A percentile compares a stretch with the other conserved stretches of the same genome.
phyloP scores from a whole-genome alignment of 2,113 vertebrate genomes.

The Centropus bengalensis region DNA sequence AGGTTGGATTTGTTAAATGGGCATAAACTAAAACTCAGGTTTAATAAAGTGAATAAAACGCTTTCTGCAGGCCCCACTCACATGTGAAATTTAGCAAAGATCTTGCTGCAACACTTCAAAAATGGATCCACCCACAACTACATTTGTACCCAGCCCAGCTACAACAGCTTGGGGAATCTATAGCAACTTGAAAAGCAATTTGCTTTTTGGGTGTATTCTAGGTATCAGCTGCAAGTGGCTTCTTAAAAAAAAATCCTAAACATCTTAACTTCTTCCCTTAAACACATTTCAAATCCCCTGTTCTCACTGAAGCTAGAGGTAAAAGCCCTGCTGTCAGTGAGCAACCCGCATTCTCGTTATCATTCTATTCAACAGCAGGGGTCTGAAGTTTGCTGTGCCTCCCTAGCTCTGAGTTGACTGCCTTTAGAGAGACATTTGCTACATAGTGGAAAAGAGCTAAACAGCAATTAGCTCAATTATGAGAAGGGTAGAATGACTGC shows the following conservation, averaged over 20 bases:
- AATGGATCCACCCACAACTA: constrained; percentile 52
- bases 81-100: constrained; percentile 43
- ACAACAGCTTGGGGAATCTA: constrained; percentile 31
- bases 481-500: background rate
- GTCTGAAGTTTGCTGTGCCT: background rate
- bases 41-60: constrained; percentile 11
- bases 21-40: background rate
- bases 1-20: background rate
- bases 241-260: background rate
- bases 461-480: background rate
- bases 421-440: background rate
- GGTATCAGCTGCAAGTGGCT: background rate
- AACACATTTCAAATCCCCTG: background rate
- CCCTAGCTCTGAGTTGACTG: background rate
- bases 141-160: constrained; percentile 36
- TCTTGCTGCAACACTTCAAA: constrained; percentile 19
- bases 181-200: constrained; percentile 19
- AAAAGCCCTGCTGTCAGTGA: background rate
- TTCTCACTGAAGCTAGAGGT: background rate
- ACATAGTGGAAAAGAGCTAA: background rate
- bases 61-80: constrained; percentile 40
- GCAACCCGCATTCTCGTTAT: background rate
- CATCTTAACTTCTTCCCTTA: background rate
- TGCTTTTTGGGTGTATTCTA: background rate
- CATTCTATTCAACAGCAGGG: background rate